phyloP scores from a whole-genome alignment of 2,888 invertebrate genomes.

The Megamerina dolium region DNA sequence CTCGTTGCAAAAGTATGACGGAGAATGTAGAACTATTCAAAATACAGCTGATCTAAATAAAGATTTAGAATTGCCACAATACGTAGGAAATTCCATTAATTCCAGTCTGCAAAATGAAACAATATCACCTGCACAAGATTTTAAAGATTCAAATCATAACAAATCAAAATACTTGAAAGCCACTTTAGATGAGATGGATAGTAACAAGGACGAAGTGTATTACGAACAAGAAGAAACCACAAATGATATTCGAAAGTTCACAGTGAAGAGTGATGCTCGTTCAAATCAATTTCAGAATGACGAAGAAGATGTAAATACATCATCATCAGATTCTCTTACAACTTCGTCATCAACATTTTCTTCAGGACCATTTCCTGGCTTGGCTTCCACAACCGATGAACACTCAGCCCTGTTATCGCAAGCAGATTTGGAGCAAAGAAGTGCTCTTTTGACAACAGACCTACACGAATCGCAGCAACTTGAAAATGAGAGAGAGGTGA shows the following conservation, averaged over 20 bases:
- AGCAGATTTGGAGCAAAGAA: too few species aligned
- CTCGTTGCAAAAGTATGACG: slow-evolving; percentile 18
- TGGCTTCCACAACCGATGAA: slow-evolving; percentile 34
- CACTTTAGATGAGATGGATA: slow-evolving; percentile 15
- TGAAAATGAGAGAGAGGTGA: slow-evolving; percentile 1
- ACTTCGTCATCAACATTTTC: slow-evolving; percentile 49
- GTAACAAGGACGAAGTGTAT: slow-evolving; percentile 24
- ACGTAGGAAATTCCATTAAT: neutral
- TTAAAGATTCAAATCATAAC: neutral
- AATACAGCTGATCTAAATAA: too few species aligned
- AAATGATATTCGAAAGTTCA: slow-evolving; percentile 39
- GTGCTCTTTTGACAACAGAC: slow-evolving; percentile 1
- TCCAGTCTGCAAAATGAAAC: neutral
- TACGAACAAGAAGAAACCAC: slow-evolving; percentile 22
- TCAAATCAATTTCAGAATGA: slow-evolving; percentile 9
- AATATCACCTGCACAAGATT: neutral
- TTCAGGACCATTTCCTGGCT: slow-evolving; percentile 45
- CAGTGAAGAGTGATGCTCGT: slow-evolving; percentile 20
- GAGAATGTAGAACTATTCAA: slow-evolving; percentile 14
- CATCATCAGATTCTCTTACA: slow-evolving; percentile 43
- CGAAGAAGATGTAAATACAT: slow-evolving; percentile 25
- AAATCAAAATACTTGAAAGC: neutral
- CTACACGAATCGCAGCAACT: neutral
- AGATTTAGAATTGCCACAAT: too few species aligned
- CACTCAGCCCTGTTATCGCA: slow-evolving; percentile 23